A percentile compares a stretch with the other conserved stretches of the same genome.
These are phyloP conservation scores for Tetraneura akinire DNA, from an alignment of 1,140 invertebrate species.

Conservation along the genomic window DNA sequence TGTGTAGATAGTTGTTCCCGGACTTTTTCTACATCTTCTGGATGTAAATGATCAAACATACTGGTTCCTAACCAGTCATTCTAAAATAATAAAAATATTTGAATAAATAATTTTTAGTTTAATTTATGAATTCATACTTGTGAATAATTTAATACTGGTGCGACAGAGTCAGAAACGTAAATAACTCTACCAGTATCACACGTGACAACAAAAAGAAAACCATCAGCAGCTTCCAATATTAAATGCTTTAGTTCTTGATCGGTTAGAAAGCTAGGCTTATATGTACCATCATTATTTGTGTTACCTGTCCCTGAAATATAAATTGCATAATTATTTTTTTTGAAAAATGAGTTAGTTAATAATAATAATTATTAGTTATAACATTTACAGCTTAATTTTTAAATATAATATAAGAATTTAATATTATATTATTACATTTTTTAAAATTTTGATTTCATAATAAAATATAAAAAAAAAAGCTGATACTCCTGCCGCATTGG, in stretches of 20 bases:
- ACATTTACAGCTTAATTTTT: too few species aligned
- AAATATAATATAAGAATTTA: too few species aligned
- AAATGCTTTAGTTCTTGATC: slow-evolving; percentile 99
- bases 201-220: slow-evolving; percentile 97
- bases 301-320: slow-evolving; percentile 82
- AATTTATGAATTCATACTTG: slow-evolving; percentile 64
- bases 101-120: background rate
- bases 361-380: too few species aligned
- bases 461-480: too few species aligned
- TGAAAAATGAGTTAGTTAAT: too few species aligned
- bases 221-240: slow-evolving; percentile 98
- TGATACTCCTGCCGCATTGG: too few species aligned
- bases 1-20: slow-evolving; percentile 95
- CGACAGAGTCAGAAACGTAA: slow-evolving; percentile 98
- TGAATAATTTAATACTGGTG: slow-evolving; percentile 94
- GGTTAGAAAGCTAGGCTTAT: slow-evolving; percentile 97
- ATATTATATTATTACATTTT: too few species aligned
- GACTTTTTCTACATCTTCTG: slow-evolving; percentile 98
- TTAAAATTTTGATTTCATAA: too few species aligned
- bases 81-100: slow-evolving; percentile 60
- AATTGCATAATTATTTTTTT: too few species aligned
- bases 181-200: slow-evolving; percentile 97
- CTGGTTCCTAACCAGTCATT: slow-evolving; percentile 96
- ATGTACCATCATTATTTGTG: slow-evolving; percentile 85
- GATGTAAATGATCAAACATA: slow-evolving; percentile 94